Percentiles rank a stretch among this genome's conserved stretches.
These are phyloP conservation scores for Acanthiza pusilla DNA, from an alignment of 2,797 vertebrate genomes.

Conservation along the genomic window DNA sequence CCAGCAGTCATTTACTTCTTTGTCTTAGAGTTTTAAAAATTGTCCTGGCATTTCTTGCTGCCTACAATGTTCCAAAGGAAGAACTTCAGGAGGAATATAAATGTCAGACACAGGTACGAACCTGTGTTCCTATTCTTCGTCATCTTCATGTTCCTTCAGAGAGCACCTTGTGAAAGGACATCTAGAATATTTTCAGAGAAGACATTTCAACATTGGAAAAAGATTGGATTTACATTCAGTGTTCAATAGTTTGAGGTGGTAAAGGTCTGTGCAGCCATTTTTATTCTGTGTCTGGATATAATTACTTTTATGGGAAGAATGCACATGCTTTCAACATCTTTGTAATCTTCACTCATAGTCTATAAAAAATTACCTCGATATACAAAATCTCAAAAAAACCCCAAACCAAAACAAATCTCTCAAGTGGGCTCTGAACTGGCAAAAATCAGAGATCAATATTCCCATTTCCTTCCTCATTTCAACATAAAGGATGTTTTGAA, in stretches of 20 bases:
- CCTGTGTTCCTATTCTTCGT: background rate
- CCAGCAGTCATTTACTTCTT: background rate
- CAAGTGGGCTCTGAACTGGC: background rate
- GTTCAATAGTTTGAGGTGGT: background rate
- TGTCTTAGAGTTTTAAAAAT: background rate
- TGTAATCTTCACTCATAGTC: background rate
- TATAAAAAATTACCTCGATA: background rate
- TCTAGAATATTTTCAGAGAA: background rate
- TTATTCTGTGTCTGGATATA: background rate
- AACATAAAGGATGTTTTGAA: background rate
- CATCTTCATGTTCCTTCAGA: background rate
- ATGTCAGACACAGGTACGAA: background rate
- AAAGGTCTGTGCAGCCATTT: background rate
- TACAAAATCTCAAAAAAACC: background rate
- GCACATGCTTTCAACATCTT: background rate
- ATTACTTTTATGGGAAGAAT: conserved; percentile 12
- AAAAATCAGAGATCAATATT: background rate
- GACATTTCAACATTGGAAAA: background rate
- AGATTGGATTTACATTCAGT: background rate
- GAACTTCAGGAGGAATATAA: background rate
- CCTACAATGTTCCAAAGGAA: background rate
- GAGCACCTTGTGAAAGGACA: background rate
- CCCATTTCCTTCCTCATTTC: background rate
- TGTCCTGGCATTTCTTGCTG: background rate
- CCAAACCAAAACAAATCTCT: background rate